Conservation (phyloP, 1,140 invertebrate species). For the Drosophila persimilis region DNA sequence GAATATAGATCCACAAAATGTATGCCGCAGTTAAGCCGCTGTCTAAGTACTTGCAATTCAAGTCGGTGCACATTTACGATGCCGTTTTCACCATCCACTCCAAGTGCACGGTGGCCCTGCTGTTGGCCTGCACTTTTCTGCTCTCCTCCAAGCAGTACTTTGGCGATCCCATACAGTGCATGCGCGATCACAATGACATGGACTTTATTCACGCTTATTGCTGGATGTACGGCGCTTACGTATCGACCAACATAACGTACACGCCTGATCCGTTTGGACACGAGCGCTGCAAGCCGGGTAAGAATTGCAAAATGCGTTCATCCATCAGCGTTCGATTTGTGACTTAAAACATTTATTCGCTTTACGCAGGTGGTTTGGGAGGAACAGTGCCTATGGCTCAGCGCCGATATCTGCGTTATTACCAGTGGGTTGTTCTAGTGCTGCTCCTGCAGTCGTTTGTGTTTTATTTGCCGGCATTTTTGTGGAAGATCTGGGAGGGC, state of each 20-base stretch:
- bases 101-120: slow-evolving; percentile 86
- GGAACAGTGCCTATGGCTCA: slow-evolving; percentile 6
- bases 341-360: slow-evolving; percentile 30
- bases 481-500: slow-evolving; percentile 92
- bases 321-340: slow-evolving; percentile 3
- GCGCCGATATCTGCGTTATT: slow-evolving; percentile 88
- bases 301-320: background rate
- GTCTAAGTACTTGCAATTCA: slow-evolving; percentile 84
- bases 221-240: slow-evolving; percentile 91
- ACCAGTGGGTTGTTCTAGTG: slow-evolving; percentile 94
- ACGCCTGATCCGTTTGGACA: slow-evolving; percentile 38
- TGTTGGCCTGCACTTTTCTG: slow-evolving; percentile 87
- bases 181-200: slow-evolving; percentile 83
- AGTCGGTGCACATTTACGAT: slow-evolving; percentile 87
- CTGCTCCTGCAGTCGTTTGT: slow-evolving; percentile 90
- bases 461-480: slow-evolving; percentile 89
- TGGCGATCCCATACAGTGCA: slow-evolving; percentile 88
- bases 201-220: slow-evolving; percentile 89
- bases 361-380: slow-evolving; percentile 26
- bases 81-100: slow-evolving; percentile 88
- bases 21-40: slow-evolving; percentile 70
- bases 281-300: slow-evolving; percentile 21
- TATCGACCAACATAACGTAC: slow-evolving; percentile 84
- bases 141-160: slow-evolving; percentile 90
- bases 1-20: slow-evolving; percentile 44